Base-by-base conservation (phyloP, 2,797 vertebrate species). In the Martes flavigula region DNA sequence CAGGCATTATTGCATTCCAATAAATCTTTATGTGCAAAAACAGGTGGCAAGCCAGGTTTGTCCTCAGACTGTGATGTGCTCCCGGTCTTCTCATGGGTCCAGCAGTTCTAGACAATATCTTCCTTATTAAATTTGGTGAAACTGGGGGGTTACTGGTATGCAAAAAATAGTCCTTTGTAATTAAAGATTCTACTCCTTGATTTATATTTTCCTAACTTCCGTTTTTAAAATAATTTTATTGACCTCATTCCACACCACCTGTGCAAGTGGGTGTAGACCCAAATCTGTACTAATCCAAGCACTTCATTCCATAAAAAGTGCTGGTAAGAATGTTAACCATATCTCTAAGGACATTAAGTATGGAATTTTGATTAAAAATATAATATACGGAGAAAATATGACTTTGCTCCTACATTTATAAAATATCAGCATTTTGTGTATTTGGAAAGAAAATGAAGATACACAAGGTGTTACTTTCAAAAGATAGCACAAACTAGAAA, bases 361-460 rank as follows among this genome's bases (percentile, higher is more conserved):
- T 11, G 68, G 17, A 60, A 43, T 95, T 93, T 85, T 93, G 17
- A 91, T 46, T 86, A 78, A 86, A 96, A 93, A 79, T 30, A 40
- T 38, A 43, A 64, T 58, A 90, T 94, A 84, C n/a, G 68, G 97
- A 79, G 77, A 64, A 68, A 97, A 96, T 95, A 93, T 77, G 88
- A 25, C 38, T 17, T 97, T 87, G 23, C 23, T 66, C 25, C 27
- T 5, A 0, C 86, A 81, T 54, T 94, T 46, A 35, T 70, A 93
- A 97, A 94, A 84, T 1, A 25, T 11, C 20, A 43, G 43, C 23
- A 32, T 72, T 58, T n/a, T n/a, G 25, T 48, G 8, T 35, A 75
- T 79, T 96, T 51, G 30, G 8, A 56, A 56, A 23, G 20, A 94
- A 46, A 40, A 35, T 21, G 27, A 43, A 78, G 3, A 90, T 64